Evolutionary conservation across 2,888 invertebrate species (phyloP), one percentile per base, ranked within the genome.

Genomic region (Seira musarum): DNA sequence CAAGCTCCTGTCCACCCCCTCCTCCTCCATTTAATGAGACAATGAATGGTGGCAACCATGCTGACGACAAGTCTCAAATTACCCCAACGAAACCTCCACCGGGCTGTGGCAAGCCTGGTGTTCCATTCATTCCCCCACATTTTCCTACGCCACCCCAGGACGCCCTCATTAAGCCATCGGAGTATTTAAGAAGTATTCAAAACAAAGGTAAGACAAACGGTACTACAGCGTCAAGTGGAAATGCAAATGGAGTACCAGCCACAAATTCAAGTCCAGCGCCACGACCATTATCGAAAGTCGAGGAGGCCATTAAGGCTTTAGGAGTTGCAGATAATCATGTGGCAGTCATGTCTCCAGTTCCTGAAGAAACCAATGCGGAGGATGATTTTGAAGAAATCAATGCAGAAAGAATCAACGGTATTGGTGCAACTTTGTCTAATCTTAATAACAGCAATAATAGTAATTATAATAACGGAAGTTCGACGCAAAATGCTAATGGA

Each of bases 71-170:
- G 64, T 57, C 70, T 5, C 77, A 80, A 30, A 80, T 72, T 22
- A 72, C 75, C 24, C 80, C 77, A 10, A 80, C 53, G 1, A 82
- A 80, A 15, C 76, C 80, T 15, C 69, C 77, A 46, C 57, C 64
- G 10, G 80, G 76, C 8, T 40, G 72, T 69, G 83, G 61, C 15
- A 82, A 83, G 79, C 79, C 82, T 24, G 82, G 84, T 10, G 75
- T 96, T 86, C 95, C 96, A 85, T 96, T 97, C 91, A 93, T 97
- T 88, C 96, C 96, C 81, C 96, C 97, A 79, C 94, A 95, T 89
- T 97, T 97, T 90, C 94, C 94, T 74, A 91, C 92, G 88, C 88
- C 88, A 24, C 91, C 91, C 84, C 93, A 94, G 88, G 94, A 96
- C 90, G 93, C 94, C 81, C 92, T 97, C 86, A 95, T 97, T 89